phyloP scores from a whole-genome alignment of 2,797 vertebrate genomes.

The Eulemur albifrons region DNA sequence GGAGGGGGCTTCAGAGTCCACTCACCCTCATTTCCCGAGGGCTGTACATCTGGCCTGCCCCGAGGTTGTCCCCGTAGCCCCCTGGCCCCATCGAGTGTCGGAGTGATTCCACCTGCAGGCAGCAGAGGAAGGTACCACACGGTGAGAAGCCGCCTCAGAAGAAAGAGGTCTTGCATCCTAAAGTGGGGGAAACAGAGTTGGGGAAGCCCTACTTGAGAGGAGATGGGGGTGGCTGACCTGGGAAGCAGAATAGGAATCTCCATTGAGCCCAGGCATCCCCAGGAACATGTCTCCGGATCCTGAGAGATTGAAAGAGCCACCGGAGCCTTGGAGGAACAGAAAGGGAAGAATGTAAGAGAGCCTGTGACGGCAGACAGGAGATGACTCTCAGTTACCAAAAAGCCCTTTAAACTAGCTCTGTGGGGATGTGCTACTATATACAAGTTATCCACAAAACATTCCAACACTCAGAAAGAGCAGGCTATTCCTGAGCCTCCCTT shows the following conservation, averaged over 20 bases:
- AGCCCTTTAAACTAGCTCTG: neutral
- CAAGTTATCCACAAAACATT: neutral
- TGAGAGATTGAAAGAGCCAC: conserved; percentile 93
- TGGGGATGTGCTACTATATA: neutral
- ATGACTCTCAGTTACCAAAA: neutral
- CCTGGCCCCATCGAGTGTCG: conserved; percentile 84
- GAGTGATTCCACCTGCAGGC: conserved; percentile 84
- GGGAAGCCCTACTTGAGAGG: neutral
- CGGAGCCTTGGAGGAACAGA: conserved; percentile 85
- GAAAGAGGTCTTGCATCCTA: neutral
- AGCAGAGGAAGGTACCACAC: neutral
- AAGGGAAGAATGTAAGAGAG: neutral
- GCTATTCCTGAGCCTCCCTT: neutral
- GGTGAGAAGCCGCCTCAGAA: neutral
- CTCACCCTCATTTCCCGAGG: conserved; percentile 87
- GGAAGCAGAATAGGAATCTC: conserved; percentile 86
- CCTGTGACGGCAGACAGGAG: neutral
- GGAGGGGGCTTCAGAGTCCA: neutral
- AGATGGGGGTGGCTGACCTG: conserved; percentile 83
- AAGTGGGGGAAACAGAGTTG: neutral
- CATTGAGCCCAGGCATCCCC: conserved; percentile 92
- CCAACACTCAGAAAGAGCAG: neutral
- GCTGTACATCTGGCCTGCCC: conserved; percentile 84
- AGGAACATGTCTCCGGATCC: conserved; percentile 95
- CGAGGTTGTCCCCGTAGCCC: conserved; percentile 85